phyloP scores from a whole-genome alignment of 2,113 vertebrate genomes.

The Brienomyrus longianalis region DNA sequence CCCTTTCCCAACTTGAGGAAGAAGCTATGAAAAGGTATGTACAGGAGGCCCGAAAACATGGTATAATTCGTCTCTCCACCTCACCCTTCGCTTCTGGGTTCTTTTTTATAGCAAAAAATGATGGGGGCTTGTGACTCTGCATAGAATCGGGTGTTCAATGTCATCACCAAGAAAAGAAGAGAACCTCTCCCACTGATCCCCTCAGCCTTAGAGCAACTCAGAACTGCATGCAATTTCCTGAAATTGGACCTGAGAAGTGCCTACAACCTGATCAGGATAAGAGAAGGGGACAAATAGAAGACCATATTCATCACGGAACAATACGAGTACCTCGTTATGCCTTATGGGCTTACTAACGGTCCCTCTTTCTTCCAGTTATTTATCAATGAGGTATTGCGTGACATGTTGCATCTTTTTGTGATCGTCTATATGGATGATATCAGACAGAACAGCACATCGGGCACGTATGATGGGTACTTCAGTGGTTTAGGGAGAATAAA shows the following conservation, averaged over 20 bases:
- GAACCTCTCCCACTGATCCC: neutral
- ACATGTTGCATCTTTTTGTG: neutral
- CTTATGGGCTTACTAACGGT: neutral
- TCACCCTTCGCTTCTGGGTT: too few relatives aligned
- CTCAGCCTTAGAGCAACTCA: neutral
- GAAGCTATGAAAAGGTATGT: too few relatives aligned
- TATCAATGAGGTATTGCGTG: neutral
- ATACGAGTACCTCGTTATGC: neutral
- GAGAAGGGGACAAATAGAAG: neutral
- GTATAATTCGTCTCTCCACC: too few relatives aligned
- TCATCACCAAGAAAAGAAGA: neutral
- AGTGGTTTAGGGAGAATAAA: too few relatives aligned
- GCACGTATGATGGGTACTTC: too few relatives aligned
- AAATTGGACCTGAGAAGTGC: neutral
- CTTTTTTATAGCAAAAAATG: neutral
- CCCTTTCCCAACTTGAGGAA: neutral
- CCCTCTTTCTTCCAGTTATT: neutral
- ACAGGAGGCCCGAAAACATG: too few relatives aligned
- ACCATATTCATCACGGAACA: neutral
- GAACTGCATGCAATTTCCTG: neutral
- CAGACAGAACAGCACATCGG: too few relatives aligned
- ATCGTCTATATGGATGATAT: neutral
- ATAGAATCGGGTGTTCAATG: slow-evolving; percentile 1
- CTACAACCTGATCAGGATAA: neutral
- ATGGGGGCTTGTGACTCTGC: neutral